Percentiles rank a stretch among this genome's conserved stretches.
These are phyloP conservation scores for Deilephila elpenor DNA, from an alignment of 2,888 invertebrate genomes.

Conservation along the genomic window DNA sequence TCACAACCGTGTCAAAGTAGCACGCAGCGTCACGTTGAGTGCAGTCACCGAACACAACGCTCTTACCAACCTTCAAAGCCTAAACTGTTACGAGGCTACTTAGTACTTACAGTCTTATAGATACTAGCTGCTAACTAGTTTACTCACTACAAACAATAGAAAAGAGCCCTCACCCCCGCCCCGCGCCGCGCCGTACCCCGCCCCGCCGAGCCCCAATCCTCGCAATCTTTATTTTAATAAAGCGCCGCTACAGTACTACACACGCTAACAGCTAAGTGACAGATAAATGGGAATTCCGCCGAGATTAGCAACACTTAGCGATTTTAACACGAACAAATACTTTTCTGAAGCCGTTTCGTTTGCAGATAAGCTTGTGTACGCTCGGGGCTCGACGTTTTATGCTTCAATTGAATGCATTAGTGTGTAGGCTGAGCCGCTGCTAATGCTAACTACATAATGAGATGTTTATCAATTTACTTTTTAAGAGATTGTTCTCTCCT, in stretches of 20 bases:
- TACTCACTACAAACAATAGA: slow-evolving; percentile 1
- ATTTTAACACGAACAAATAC: slow-evolving; percentile 15
- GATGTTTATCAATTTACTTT: too few species aligned
- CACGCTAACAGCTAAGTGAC: slow-evolving; percentile 17
- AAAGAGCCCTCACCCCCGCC: neutral
- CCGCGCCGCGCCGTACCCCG: neutral
- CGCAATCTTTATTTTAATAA: slow-evolving; percentile 19
- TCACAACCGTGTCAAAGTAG: too few species aligned
- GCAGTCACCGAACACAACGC: neutral
- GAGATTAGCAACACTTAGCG: slow-evolving; percentile 10
- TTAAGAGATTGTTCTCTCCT: too few species aligned
- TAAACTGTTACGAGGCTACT: neutral
- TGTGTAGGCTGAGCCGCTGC: neutral
- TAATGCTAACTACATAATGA: neutral
- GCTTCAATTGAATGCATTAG: neutral
- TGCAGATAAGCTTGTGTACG: neutral
- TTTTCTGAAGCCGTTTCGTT: neutral
- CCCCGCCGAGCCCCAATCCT: neutral
- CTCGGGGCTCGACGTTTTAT: neutral
- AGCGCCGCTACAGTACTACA: slow-evolving; percentile 1
- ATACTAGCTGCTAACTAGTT: neutral
- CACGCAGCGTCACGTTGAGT: neutral
- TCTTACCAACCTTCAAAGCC: neutral
- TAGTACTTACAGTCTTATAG: neutral
- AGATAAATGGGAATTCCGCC: slow-evolving; percentile 23